phyloP scores from a whole-genome alignment of 2,797 vertebrate species.

The Schizopygopsis pylzovi region DNA sequence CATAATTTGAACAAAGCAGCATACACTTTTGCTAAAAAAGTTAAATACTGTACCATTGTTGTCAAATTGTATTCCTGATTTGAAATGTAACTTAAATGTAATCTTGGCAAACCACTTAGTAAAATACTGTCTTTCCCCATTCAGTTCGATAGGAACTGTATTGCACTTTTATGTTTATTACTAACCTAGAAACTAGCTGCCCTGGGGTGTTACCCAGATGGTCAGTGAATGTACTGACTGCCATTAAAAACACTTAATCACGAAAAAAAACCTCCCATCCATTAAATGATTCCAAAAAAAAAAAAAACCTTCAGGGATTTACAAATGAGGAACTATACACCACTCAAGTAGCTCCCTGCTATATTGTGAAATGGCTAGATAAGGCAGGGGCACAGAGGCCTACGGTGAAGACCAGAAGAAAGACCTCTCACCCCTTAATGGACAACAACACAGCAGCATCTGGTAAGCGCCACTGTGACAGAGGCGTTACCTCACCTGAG shows the following conservation, averaged over 20 bases:
- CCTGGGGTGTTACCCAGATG: not conserved
- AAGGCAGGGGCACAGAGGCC: not conserved
- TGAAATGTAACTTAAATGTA: not conserved
- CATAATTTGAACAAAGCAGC: not conserved
- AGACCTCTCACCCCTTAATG: conserved; percentile 37
- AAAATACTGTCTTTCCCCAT: not conserved
- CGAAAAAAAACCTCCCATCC: not conserved
- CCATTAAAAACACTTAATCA: not conserved
- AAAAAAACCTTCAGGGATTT: not conserved
- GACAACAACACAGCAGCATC: conserved; percentile 15
- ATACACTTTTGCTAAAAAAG: not conserved
- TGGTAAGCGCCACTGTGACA: conserved; percentile 19
- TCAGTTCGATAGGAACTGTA: not conserved
- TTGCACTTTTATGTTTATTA: not conserved
- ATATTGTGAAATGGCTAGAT: not conserved
- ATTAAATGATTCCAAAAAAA: not conserved
- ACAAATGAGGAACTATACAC: not conserved
- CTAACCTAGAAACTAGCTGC: not conserved
- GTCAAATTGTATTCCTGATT: not conserved
- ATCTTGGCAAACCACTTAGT: not conserved
- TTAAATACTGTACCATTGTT: not conserved
- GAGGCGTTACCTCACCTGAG: conserved; percentile 53
- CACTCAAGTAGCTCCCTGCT: not conserved
- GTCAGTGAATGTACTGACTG: not conserved
- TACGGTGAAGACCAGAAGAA: not conserved